A percentile compares a stretch with the other conserved stretches of the same genome.
phyloP scores from a whole-genome alignment of 2,113 vertebrate species.

The Ondatra zibethicus region DNA sequence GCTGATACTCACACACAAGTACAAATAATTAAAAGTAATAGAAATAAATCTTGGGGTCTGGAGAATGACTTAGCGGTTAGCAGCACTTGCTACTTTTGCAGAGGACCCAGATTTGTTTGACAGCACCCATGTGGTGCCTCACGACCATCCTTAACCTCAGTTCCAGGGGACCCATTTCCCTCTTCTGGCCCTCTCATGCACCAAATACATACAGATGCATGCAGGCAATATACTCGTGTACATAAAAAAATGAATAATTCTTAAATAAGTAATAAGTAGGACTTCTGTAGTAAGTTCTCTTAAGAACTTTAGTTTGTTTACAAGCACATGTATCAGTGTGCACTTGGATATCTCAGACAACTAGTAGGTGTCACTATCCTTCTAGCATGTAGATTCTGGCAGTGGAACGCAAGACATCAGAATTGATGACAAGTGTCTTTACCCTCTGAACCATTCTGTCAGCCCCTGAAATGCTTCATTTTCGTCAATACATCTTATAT shows the following conservation, averaged over 20 bases:
- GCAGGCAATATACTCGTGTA: not conserved
- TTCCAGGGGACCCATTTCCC: not conserved
- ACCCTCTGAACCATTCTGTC: not conserved
- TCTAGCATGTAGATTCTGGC: too few species aligned
- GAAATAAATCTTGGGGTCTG: not conserved
- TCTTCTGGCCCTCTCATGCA: not conserved
- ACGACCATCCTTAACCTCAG: not conserved
- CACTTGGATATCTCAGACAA: not conserved
- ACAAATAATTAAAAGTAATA: not conserved
- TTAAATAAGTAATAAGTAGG: not conserved
- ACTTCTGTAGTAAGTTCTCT: not conserved
- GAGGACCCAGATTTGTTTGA: not conserved
- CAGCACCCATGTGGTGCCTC: not conserved
- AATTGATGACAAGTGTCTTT: not conserved
- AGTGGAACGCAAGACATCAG: not conserved
- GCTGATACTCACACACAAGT: not conserved
- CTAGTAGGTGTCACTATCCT: not conserved
- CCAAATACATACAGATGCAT: not conserved
- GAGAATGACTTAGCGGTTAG: not conserved
- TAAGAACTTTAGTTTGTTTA: not conserved
- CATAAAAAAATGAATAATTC: not conserved
- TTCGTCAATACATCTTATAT: not conserved
- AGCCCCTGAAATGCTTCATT: constrained; percentile 12
- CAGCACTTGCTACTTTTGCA: not conserved
- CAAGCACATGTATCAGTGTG: not conserved